phyloP scores from a whole-genome alignment of 2,113 vertebrate species.

The Pipra filicauda region DNA sequence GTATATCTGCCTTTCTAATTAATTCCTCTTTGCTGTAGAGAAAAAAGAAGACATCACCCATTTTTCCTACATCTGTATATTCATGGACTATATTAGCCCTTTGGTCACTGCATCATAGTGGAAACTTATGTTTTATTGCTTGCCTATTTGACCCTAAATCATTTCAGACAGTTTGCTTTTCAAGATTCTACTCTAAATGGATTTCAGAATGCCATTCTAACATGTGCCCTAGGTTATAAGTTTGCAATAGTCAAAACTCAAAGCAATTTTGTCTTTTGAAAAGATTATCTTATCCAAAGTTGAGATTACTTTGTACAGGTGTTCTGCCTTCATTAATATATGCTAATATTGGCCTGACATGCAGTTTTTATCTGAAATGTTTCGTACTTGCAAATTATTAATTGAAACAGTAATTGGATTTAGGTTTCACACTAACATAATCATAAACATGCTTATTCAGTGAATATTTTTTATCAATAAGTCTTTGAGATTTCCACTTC shows the following conservation, averaged over 20 bases:
- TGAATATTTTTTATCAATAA: neutral
- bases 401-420: neutral
- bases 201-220: neutral
- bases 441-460: neutral
- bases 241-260: neutral
- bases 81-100: neutral
- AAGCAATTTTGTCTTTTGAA: neutral
- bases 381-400: neutral
- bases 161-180: neutral
- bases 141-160: neutral
- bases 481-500: neutral
- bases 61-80: neutral
- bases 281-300: neutral
- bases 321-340: neutral
- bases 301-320: neutral
- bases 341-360: accelerated
- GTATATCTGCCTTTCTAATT: neutral
- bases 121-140: neutral
- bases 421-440: neutral
- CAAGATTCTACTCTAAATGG: neutral
- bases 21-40: neutral
- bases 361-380: neutral
- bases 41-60: neutral
- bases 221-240: neutral
- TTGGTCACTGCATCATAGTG: neutral